These are phyloP conservation scores for Drosophila pseudotalamancana DNA, from an alignment of 2,888 invertebrate genomes.

Conservation along the genomic window DNA sequence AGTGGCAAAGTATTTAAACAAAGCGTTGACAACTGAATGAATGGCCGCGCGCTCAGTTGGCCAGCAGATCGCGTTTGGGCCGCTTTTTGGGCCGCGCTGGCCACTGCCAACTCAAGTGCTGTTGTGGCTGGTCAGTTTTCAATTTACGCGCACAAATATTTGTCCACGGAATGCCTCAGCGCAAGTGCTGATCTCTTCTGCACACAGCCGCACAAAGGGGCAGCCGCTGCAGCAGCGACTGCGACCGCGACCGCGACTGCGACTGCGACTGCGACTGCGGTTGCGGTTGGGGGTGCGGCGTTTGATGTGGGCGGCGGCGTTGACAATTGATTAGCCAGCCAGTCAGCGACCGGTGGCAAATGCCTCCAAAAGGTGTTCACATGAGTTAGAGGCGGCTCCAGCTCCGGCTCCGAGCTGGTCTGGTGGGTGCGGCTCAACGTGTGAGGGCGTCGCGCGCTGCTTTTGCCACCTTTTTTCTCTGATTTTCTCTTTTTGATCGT, in stretches of 20 bases:
- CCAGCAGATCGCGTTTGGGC: conserved; percentile 36
- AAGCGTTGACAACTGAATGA: conserved; percentile 77
- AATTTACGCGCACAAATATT: conserved; percentile 78
- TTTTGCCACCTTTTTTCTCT: conserved; percentile 55
- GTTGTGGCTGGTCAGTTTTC: conserved; percentile 81
- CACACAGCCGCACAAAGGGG: conserved; percentile 50
- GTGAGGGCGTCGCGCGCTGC: conserved; percentile 59
- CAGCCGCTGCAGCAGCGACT: conserved; percentile 1
- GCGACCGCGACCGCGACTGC: neutral
- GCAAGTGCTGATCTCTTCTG: conserved; percentile 77
- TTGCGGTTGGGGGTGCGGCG: conserved; percentile 42
- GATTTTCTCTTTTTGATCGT: too few species aligned
- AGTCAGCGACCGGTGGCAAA: conserved; percentile 31
- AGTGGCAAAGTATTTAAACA: conserved; percentile 80
- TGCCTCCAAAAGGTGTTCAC: conserved; percentile 64
- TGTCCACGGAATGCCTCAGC: conserved; percentile 75
- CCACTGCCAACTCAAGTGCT: conserved; percentile 66
- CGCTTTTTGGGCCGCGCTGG: conserved; percentile 25
- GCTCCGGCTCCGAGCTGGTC: conserved; percentile 23
- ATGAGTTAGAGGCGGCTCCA: conserved; percentile 41
- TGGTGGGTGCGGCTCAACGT: conserved; percentile 37
- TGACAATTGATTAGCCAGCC: conserved; percentile 75
- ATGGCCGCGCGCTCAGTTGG: conserved; percentile 49
- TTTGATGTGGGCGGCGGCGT: conserved; percentile 79
- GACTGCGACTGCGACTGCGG: neutral